Base-by-base conservation (phyloP, 2,888 invertebrate species). In the Hoplodrina blanda region DNA sequence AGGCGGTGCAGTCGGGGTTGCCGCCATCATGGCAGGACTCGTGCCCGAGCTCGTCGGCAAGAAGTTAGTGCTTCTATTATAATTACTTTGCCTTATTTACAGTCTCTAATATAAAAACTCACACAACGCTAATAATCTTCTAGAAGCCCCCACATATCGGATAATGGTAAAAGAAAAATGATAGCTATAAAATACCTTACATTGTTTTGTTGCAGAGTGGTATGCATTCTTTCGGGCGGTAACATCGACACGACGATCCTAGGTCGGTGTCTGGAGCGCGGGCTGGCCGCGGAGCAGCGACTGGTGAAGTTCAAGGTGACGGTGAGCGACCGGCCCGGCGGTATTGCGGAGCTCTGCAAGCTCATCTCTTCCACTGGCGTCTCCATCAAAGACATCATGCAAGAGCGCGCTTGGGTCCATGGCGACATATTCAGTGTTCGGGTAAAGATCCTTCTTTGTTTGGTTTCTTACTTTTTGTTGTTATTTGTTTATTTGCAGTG, bases 351-450 rank as follows among this genome's bases (percentile, higher is more conserved):
- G 87, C 96, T 99, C 7, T 98, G 98, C 88, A 97, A 97, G 86
- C 93, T 98, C 53, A 96, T 99, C 64, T 96, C 97, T 0, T 96
- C 97, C 2, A 96, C 98, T 44, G 98, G 98, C 0, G 98, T 98
- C 17, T 98, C 98, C 52, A 98, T 99, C 79, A 99, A 99, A 92
- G 99, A 99, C 89, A 99, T 99, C 72, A 98, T 98, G 93, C 99
- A 99, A 91, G 99, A 99, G 90, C 96, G 99, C 66, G 99, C 99
- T 2, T 99, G 99, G 99, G 97, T 99, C 17, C 97, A 97, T 72
- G 97, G 97, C 2, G 99, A 99, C 90, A 98, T 99, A 60, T 99
- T 99, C 76, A 96, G 95, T 81, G 96, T 96, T 81, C 89, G 92
- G 83, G 95, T 95, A 80, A 88, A 88, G 85, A 44, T 15, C 4